Evolutionary conservation across 1,140 invertebrate genomes (phyloP).

Genomic region (Solen grandis): DNA sequence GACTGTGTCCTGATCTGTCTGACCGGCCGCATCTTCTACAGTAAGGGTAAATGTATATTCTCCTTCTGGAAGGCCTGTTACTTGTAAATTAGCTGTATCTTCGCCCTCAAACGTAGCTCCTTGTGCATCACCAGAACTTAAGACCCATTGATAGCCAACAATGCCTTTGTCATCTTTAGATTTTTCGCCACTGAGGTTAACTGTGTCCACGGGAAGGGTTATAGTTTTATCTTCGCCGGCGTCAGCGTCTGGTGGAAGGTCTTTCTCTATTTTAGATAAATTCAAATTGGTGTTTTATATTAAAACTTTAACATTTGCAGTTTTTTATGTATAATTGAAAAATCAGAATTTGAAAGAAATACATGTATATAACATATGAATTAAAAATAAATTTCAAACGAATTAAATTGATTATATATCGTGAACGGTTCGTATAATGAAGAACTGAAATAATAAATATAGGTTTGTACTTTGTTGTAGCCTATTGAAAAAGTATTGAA

Average conservation of each 20-base stretch:
- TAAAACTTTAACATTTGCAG: too few relatives aligned
- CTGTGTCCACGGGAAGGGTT: neutral
- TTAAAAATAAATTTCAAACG: too few relatives aligned
- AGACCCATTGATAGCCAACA: constrained; percentile 7
- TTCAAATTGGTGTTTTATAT: too few relatives aligned
- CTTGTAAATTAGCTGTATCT: neutral
- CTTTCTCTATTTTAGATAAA: neutral
- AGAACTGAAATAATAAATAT: too few relatives aligned
- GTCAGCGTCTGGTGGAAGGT: constrained; percentile 23
- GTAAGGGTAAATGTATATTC: constrained; percentile 3
- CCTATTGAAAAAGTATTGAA: too few relatives aligned
- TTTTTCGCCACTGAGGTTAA: constrained; percentile 14
- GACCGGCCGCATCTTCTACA: constrained; percentile 9
- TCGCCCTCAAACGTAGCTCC: neutral
- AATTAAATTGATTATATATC: too few relatives aligned
- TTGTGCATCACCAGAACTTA: neutral
- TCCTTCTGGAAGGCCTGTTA: constrained; percentile 14
- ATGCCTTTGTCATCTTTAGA: constrained; percentile 35
- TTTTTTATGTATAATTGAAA: too few relatives aligned
- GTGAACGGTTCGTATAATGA: too few relatives aligned
- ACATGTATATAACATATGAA: too few relatives aligned
- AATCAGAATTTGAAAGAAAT: too few relatives aligned
- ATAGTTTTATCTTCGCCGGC: constrained; percentile 33
- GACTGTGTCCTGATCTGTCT: constrained; percentile 15
- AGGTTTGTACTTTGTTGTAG: too few relatives aligned